Evolutionary conservation across 2,888 invertebrate genomes (phyloP).

Genomic region (Coecobrya sp.): DNA sequence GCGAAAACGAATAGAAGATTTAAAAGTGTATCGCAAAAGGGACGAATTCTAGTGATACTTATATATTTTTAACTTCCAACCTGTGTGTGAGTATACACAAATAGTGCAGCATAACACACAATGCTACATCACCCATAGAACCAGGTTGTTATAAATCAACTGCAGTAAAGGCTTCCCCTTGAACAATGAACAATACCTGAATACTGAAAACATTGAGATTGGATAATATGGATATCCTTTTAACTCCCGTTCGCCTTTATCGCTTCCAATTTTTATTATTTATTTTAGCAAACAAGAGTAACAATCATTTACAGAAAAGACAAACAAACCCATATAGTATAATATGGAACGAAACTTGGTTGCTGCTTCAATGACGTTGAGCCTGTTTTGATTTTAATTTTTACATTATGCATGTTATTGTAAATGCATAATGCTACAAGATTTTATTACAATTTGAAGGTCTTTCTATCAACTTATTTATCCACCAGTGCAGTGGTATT

Average conservation of each 20-base stretch:
- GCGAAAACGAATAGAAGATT: conserved; percentile 80
- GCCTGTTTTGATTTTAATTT: neutral
- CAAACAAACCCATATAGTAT: neutral
- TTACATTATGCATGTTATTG: neutral
- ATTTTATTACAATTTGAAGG: neutral
- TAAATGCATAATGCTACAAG: neutral
- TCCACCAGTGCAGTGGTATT: neutral
- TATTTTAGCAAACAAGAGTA: neutral
- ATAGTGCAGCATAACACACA: neutral
- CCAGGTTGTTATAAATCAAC: neutral
- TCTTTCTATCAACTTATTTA: neutral
- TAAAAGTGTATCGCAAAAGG: conserved; percentile 80
- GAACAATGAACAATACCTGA: conserved; percentile 26
- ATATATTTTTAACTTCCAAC: neutral
- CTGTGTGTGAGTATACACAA: neutral
- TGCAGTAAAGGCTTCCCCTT: conserved; percentile 28
- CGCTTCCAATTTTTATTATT: conserved; percentile 35
- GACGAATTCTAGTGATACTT: conserved; percentile 79
- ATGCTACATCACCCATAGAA: neutral
- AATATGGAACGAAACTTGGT: neutral
- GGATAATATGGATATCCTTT: conserved; percentile 31
- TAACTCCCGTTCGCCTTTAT: conserved; percentile 3
- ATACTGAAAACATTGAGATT: conserved; percentile 38
- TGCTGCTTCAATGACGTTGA: neutral
- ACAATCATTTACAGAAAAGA: conserved; percentile 48